Evolutionary conservation across 2,888 invertebrate species (phyloP), one percentile per base, ranked within the genome.

Genomic region (Acanthopleura granulata): DNA sequence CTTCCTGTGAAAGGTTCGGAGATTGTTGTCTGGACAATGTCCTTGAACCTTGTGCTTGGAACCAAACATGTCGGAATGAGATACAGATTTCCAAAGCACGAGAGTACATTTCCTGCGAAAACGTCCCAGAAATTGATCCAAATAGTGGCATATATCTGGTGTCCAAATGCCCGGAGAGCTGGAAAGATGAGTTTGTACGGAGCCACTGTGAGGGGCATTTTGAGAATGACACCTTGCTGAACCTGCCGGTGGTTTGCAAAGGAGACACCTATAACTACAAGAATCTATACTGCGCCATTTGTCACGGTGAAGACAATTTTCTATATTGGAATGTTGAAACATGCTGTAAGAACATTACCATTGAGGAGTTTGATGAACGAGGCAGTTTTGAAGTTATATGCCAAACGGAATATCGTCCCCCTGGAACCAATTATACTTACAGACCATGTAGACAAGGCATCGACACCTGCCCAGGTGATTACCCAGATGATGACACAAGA

Each of bases 1-100:
- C 75, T 12, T 72, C 79, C n/a, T 85, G 85, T 71, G 22, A 51
- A n/a, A 51, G 77, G 16, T 82, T 79, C 73, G 74, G 74, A 11
- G 85, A 85, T 77, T 85, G 85, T 73, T 85, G 85, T 72, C 61
- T 73, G 22, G 85, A 85, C 72, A 76, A 75, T 75, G 70, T 49
- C 50, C 72, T 40, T 0, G 30, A 16, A 0, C 15, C 61, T 9
- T n/a, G 30, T 16, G 40, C 40, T 40, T 40, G 40, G 40, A 40
- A 40, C 40, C 40, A 40, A 40, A 40, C 40, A 40, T 40, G 40
- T 40, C 66, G n/a, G 3, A 16, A 72, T 16, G 12, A 22, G n/a
- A 6, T 29, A 1, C 27, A 40, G 14, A 51, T 22, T 16, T 4
- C 1, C 16, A 0, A 29, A 62, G n/a, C 14, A 11, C 18, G 72